A percentile compares a stretch with the other conserved stretches of the same genome.
phyloP scores from a whole-genome alignment of 1,140 invertebrate genomes.

The Battus philenor region DNA sequence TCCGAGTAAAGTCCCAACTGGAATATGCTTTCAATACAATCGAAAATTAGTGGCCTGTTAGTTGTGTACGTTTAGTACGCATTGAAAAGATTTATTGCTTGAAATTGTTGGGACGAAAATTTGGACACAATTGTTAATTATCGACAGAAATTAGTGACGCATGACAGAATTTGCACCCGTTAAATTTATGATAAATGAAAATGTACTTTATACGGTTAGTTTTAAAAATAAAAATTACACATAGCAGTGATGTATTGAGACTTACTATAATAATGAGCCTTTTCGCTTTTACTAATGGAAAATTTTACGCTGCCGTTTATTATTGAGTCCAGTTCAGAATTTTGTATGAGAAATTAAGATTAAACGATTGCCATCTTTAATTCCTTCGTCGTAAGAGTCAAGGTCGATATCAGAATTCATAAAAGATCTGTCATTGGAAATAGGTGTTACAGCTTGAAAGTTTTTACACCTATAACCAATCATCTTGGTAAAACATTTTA shows the following conservation, averaged over 20 bases:
- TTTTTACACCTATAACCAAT: too few species aligned
- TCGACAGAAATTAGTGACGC: constrained; percentile 24
- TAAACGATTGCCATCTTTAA: constrained; percentile 23
- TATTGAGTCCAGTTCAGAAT: constrained; percentile 32
- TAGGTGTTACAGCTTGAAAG: too few species aligned
- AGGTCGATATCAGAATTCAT: not conserved
- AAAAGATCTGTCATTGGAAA: not conserved
- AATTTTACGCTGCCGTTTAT: constrained; percentile 41
- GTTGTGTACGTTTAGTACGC: too few species aligned
- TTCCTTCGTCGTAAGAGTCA: constrained; percentile 6
- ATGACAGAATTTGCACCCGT: constrained; percentile 24
- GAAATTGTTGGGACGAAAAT: constrained; percentile 14
- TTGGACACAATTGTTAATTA: constrained; percentile 33
- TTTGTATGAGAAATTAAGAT: constrained; percentile 4
- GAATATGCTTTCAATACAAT: too few species aligned
- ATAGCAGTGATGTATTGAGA: not conserved
- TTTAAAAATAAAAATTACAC: constrained; percentile 1
- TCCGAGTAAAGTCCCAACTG: too few species aligned
- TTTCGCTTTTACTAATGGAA: constrained; percentile 40
- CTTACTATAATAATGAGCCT: constrained; percentile 31
- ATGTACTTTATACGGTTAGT: not conserved
- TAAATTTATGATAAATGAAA: not conserved
- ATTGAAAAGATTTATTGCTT: constrained; percentile 13
- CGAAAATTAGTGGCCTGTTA: too few species aligned
- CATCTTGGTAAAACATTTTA: too few species aligned